Evolutionary conservation across 2,888 invertebrate species (phyloP).

Genomic region (Euplexia lucipara): DNA sequence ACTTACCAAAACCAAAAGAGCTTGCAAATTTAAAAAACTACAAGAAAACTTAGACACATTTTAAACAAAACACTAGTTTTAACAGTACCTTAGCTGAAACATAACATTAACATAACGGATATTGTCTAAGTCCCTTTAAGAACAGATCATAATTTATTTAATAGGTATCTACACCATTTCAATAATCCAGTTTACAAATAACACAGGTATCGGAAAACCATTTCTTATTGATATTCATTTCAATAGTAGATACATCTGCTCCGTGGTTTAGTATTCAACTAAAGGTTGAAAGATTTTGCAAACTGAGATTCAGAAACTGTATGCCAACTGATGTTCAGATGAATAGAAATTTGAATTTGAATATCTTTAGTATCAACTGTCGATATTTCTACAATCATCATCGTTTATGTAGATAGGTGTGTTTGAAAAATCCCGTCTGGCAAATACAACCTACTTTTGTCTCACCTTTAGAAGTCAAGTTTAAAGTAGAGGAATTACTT

Average conservation of each 20-base stretch:
- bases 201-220: constrained; percentile 59
- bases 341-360: neutral
- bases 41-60: neutral
- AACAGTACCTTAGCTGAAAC: neutral
- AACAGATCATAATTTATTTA: constrained; percentile 35
- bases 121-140: too few relatives aligned
- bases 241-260: constrained; percentile 43
- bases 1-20: neutral
- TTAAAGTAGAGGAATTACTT: too few relatives aligned
- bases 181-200: constrained; percentile 50
- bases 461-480: too few relatives aligned
- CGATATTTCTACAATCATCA: neutral
- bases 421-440: too few relatives aligned
- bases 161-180: constrained; percentile 28
- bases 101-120: neutral
- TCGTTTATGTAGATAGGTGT: too few relatives aligned
- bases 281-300: constrained; percentile 29
- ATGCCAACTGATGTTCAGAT: constrained; percentile 6
- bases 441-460: too few relatives aligned
- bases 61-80: neutral
- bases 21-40: neutral
- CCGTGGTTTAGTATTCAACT: constrained; percentile 45
- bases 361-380: neutral
- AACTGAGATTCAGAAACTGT: constrained; percentile 10
- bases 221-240: constrained; percentile 52